Percentiles rank a stretch among this genome's conserved stretches.
These are phyloP conservation scores for Phortica okadai DNA, from an alignment of 2,888 invertebrate species.

Conservation along the genomic window DNA sequence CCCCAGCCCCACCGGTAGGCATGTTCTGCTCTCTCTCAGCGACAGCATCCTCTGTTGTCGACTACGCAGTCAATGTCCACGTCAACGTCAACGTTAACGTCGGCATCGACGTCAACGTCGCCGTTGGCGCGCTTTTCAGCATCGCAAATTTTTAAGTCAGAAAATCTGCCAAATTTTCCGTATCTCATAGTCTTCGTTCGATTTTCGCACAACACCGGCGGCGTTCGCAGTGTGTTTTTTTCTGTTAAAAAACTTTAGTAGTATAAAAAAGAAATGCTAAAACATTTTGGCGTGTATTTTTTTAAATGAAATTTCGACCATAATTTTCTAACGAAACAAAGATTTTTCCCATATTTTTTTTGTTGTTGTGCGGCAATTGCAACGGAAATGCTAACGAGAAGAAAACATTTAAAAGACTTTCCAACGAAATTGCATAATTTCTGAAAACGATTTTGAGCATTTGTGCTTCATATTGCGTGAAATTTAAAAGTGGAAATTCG, in stretches of 20 bases:
- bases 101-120: not conserved
- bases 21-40: not conserved
- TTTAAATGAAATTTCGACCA: not conserved
- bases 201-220: constrained; percentile 56
- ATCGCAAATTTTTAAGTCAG: constrained; percentile 15
- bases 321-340: constrained; percentile 3
- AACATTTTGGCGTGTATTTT: too few relatives aligned
- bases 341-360: not conserved
- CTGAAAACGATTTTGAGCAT: not conserved
- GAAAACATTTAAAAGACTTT: not conserved
- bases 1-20: not conserved
- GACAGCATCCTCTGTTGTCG: not conserved
- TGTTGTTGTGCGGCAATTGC: constrained; percentile 31
- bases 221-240: constrained; percentile 7
- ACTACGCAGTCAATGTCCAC: not conserved
- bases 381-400: constrained; percentile 44
- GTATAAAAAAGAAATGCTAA: not conserved
- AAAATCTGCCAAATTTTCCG: constrained; percentile 35
- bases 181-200: constrained; percentile 63
- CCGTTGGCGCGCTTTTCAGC: constrained; percentile 1
- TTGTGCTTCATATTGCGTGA: not conserved
- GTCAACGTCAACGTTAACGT: constrained; percentile 10
- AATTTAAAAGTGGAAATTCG: not conserved
- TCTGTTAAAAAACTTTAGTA: not conserved
- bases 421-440: not conserved